Conservation (phyloP, 1,140 invertebrate species). For the Tigriopus japonicus region DNA sequence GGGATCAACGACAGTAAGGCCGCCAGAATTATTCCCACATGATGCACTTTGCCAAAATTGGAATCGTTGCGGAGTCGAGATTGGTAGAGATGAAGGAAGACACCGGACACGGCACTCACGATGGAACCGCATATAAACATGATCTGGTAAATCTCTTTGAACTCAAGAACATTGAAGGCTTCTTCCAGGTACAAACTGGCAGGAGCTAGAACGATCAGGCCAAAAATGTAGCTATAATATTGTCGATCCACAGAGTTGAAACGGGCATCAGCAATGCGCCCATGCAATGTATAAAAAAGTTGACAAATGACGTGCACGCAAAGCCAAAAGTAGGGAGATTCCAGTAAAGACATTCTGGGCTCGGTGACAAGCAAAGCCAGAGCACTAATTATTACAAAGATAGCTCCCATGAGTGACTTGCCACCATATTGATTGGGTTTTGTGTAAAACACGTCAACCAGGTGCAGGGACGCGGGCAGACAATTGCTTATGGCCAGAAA, state of each 20-base stretch:
- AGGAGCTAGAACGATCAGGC: slow-evolving; percentile 23
- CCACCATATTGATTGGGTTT: neutral
- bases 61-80: neutral
- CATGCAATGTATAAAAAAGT: slow-evolving; percentile 20
- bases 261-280: slow-evolving; percentile 20
- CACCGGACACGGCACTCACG: slow-evolving; percentile 20
- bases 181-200: slow-evolving; percentile 23
- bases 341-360: slow-evolving; percentile 2
- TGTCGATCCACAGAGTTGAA: slow-evolving; percentile 20
- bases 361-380: neutral
- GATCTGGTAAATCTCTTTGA: slow-evolving; percentile 20
- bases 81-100: slow-evolving; percentile 18
- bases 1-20: neutral
- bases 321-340: slow-evolving; percentile 23
- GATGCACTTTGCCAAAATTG: neutral
- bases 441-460: slow-evolving; percentile 16
- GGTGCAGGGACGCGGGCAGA: slow-evolving; percentile 18
- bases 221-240: slow-evolving; percentile 23
- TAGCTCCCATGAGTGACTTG: neutral
- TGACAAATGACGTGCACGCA: slow-evolving; percentile 20
- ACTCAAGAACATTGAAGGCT: slow-evolving; percentile 22
- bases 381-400: neutral
- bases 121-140: slow-evolving; percentile 22
- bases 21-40: neutral
- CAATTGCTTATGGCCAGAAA: slow-evolving; percentile 16